phyloP scores from a whole-genome alignment of 2,797 vertebrate genomes.

The Pogoniulus pusillus region DNA sequence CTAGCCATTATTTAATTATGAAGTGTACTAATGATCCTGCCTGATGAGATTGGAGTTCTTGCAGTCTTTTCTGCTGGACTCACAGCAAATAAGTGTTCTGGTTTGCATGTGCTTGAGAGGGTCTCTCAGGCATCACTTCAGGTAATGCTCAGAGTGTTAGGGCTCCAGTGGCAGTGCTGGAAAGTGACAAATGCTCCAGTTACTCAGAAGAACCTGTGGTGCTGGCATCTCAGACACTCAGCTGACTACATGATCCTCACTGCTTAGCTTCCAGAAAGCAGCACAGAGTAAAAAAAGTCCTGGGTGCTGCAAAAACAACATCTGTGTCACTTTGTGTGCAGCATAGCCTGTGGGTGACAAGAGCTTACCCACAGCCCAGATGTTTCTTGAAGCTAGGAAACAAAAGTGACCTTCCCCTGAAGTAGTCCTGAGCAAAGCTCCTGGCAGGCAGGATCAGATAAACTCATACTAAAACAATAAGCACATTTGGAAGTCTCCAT shows the following conservation, averaged over 20 bases:
- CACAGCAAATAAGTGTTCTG: background rate
- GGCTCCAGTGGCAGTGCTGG: background rate
- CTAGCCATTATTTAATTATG: background rate
- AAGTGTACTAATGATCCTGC: background rate
- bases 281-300: background rate
- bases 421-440: background rate
- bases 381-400: background rate
- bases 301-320: background rate
- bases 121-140: background rate
- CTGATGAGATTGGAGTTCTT: background rate
- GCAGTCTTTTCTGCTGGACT: background rate
- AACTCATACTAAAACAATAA: background rate
- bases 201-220: background rate
- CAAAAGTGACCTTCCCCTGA: background rate
- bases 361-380: background rate
- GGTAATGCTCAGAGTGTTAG: background rate
- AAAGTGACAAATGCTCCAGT: background rate
- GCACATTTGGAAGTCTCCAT: background rate
- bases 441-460: fast-evolving
- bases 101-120: background rate
- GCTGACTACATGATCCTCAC: background rate
- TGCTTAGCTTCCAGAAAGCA: background rate
- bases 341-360: background rate
- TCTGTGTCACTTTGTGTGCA: background rate
- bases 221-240: background rate